phyloP scores from a whole-genome alignment of 1,140 invertebrate species.

The Ceratosolen solmsi region DNA sequence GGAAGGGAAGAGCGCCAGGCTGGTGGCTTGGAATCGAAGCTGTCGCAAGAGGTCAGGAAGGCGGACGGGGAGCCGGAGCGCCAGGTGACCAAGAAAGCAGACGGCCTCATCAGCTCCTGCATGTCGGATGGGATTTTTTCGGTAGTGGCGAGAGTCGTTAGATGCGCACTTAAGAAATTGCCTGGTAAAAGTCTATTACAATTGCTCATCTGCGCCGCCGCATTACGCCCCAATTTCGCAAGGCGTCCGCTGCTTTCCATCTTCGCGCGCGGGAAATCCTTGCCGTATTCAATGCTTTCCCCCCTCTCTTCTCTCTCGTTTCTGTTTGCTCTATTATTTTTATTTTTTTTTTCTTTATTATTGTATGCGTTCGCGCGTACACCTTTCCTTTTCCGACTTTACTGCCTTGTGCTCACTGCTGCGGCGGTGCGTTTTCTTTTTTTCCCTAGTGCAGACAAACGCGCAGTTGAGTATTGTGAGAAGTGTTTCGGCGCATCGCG shows the following conservation, averaged over 20 bases:
- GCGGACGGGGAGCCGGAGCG: background rate
- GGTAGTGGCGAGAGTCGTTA: constrained; percentile 61
- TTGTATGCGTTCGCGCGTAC: background rate
- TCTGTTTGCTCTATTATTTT: background rate
- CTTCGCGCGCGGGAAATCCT: constrained; percentile 32
- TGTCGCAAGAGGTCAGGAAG: background rate
- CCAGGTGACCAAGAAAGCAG: background rate
- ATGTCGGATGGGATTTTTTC: constrained; percentile 59
- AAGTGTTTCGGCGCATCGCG: background rate
- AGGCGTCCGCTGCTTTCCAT: constrained; percentile 11
- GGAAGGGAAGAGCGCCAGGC: constrained; percentile 20
- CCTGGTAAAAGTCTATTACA: constrained; percentile 57
- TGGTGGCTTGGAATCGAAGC: background rate
- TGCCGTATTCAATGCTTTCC: background rate
- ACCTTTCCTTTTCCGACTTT: background rate
- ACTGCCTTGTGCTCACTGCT: no score
- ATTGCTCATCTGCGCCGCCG: background rate
- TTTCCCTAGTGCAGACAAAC: background rate
- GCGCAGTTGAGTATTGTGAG: background rate
- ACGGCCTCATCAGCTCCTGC: background rate
- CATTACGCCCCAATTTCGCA: background rate
- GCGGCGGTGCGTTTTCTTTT: background rate
- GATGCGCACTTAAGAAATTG: constrained; percentile 60
- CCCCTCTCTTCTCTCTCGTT: background rate
- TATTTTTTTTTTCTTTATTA: background rate